Evolutionary conservation across 2,797 vertebrate species (phyloP), one percentile per base, ranked within the genome.

Genomic region (Clamator glandarius): DNA sequence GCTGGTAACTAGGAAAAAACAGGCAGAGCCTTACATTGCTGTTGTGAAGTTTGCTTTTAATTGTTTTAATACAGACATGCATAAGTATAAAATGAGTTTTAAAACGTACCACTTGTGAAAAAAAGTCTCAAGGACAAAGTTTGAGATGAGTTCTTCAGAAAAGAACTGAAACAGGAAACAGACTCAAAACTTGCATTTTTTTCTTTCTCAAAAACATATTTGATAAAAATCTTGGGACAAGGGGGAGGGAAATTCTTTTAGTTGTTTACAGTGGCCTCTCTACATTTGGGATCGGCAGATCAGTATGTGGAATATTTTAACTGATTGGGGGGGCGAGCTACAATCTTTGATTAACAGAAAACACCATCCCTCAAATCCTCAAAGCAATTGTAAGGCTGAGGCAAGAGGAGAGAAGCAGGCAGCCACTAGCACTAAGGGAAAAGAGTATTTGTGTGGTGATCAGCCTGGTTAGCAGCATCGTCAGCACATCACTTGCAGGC

Each of bases 141-240:
- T 75, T 50, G 54, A 92, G 80, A 75, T 55, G 59, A n/a, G n/a
- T n/a, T n/a, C n/a, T 77, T 77, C 21, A 59, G 79, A 92, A 93
- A 91, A 69, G 31, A 94, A 89, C 68, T 26, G 62, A 92, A 96
- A 91, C 19, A 75, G 76, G 78, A 93, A 78, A 76, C 48, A 67
- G 11, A n/a, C 17, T 62, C 51, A 80, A 74, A 95, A 44, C 81
- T 42, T 29, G 66, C 15, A 41, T 46, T 82, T 73, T 69, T 87
- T 94, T 73, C 69, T 87, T 94, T 79, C 64, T 93, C 70, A 76
- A 58, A 77, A 68, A 31, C 9, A 6, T 68, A 87, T 58, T 23
- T 69, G 39, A 52, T 87, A 41, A 14, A 78, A 18, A 8, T 87
- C 25, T 67, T 23, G 4, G 35, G 52, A 36, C 21, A 15, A 15